phyloP scores from a whole-genome alignment of 2,888 invertebrate genomes.

The Acleris cristana region DNA sequence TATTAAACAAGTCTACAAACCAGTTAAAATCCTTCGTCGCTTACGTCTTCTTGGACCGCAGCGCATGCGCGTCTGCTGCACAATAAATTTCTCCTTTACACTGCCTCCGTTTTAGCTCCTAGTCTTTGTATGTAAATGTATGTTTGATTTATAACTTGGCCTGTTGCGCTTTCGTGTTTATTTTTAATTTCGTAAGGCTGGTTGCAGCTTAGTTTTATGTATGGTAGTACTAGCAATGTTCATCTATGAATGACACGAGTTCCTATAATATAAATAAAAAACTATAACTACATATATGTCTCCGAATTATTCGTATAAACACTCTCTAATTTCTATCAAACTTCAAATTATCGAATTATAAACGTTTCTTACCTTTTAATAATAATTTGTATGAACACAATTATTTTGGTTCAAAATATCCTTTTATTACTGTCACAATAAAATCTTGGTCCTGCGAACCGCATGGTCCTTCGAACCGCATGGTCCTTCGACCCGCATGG shows the following conservation, averaged over 20 bases:
- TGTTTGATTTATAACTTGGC: conserved; percentile 30
- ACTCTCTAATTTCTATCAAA: no score
- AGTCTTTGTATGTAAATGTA: conserved; percentile 35
- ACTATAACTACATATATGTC: no score
- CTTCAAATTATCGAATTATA: no score
- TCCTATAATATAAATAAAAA: no score
- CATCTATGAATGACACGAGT: no score
- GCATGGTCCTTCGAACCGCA: conserved; percentile 5
- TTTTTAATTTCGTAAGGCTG: neutral
- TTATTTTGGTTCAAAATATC: no score
- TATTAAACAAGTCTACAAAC: neutral
- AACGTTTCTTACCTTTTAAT: no score
- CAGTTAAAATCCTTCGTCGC: neutral
- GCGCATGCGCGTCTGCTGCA: conserved; percentile 5
- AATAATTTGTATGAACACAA: no score
- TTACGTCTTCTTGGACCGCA: neutral
- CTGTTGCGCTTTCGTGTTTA: conserved; percentile 1
- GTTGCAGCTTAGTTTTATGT: neutral
- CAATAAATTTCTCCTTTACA: conserved; percentile 28
- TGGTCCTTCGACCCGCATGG: conserved; percentile 35
- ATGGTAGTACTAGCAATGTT: no score
- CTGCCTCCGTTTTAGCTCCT: conserved; percentile 22
- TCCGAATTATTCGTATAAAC: no score
- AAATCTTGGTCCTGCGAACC: conserved; percentile 2
- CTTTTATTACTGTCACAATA: neutral